Percentiles rank a stretch among this genome's conserved stretches.
phyloP scores from a whole-genome alignment of 2,888 invertebrate species.

The Macrosiphum euphorbiae region DNA sequence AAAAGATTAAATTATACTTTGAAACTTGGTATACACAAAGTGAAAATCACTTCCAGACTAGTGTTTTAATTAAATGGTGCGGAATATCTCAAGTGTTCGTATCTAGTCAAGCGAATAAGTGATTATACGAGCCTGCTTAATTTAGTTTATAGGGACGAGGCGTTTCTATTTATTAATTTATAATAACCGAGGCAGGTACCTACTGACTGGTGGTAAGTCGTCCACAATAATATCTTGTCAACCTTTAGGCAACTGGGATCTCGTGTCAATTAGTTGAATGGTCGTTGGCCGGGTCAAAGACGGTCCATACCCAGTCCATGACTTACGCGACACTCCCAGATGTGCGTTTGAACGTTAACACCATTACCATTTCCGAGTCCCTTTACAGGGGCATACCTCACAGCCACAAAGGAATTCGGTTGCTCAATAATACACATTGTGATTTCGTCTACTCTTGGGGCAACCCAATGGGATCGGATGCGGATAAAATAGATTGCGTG shows the following conservation, averaged over 20 bases:
- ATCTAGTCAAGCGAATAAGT: neutral
- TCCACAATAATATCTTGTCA: neutral
- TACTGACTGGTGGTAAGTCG: neutral
- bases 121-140: neutral
- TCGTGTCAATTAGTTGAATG: slow-evolving; percentile 53
- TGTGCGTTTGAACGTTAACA: slow-evolving; percentile 31
- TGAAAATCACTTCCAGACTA: neutral
- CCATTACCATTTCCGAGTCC: neutral
- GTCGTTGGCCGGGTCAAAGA: slow-evolving; percentile 25
- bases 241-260: slow-evolving; percentile 12
- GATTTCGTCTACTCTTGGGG: slow-evolving; percentile 48
- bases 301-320: slow-evolving; percentile 11
- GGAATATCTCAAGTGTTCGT: neutral
- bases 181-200: neutral
- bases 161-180: slow-evolving; percentile 27
- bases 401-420: neutral
- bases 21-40: too few relatives aligned
- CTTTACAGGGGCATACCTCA: slow-evolving; percentile 30
- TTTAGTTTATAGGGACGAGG: neutral
- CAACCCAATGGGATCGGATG: neutral
- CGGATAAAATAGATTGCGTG: slow-evolving; percentile 5
- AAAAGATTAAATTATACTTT: neutral
- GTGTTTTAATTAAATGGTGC: neutral
- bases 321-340: slow-evolving; percentile 18
- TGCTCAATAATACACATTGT: slow-evolving; percentile 37